Evolutionary conservation across 2,113 vertebrate genomes (phyloP), one percentile per base, ranked within the genome.

Genomic region (Amia ocellicauda): DNA sequence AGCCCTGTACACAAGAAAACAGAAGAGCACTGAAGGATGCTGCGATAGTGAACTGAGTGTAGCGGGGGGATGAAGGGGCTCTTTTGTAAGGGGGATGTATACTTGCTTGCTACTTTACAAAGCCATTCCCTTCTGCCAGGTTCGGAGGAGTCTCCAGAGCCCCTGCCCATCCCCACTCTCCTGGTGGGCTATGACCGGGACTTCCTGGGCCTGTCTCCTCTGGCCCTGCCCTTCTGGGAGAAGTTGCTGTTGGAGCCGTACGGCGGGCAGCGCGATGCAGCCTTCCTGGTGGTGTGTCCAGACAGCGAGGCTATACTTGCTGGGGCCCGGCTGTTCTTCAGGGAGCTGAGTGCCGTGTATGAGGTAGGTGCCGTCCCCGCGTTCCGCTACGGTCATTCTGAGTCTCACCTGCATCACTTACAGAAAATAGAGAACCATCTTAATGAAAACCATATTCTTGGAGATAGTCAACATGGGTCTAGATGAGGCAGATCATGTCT

Each of bases 141-240:
- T 78, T 98, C 97, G 0, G 97, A 99, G 80, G 96, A 98, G 54
- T 99, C 96, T 49, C 96, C 96, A 1, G 96, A 99, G 82, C 96
- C 96, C 0, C 73, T 99, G 71, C 93, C 94, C 0, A 95, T 99
- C 69, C 96, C 96, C 0, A 93, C 91, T 1, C 81, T 99, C 68
- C 82, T 99, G 11, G 90, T 99, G n/a, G 95, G 96, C 61, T 97
- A 93, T n/a, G 96, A 99, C 84, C 92, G 93, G 66, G 96, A 99
- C 78, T 97, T 96, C 83, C 81, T 99, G 85, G 95, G 95, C 26
- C 85, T 98, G 82, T 98, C 97, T 0, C 97, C 97, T 0, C 86
- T 99, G 84, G 93, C 94, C 45, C 81, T 99, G 81, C 94, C 97
- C 0, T 98, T 99, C 74, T 99, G 97, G 97, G 97, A 99, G 88